Evolutionary conservation across 2,888 invertebrate species (phyloP), one percentile per base, ranked within the genome.

Genomic region (Strigamia crassipes): DNA sequence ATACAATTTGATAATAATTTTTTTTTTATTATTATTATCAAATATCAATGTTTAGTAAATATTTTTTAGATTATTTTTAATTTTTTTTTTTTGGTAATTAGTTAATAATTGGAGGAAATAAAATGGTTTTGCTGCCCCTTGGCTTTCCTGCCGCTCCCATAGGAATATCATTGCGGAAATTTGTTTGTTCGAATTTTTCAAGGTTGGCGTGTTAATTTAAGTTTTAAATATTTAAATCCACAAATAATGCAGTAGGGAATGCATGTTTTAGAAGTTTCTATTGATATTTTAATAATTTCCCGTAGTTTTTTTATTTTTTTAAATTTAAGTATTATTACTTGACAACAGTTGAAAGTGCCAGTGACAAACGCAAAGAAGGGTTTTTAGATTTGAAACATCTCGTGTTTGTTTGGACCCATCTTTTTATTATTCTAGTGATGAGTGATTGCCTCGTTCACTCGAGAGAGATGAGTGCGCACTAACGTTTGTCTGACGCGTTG

Each of bases 341-440:
- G n/a, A 51, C 51, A 51, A n/a, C 51, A 51, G 51, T 51, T 18
- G 51, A 51, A 51, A 51, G 51, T 51, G 51, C 51, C 18, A 18
- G 51, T 51, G 51, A 51, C 51, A 51, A 51, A 51, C 4, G 51
- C 51, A 51, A 51, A 51, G 51, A 51, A n/a, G 51, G 51, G 15
- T 51, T 51, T 51, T n/a, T n/a, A n/a, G 51, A 51, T 51, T 51
- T 51, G 51, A 51, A 51, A 51, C 51, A 51, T 51, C 51, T 51
- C 51, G n/a, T 51, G n/a, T 51, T 51, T 51, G 51, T 51, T 51
- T n/a, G 51, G 12, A 51, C 51, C 51, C 51, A 51, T 51, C 51
- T 51, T 51, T 51, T 51, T 51, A 51, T 51, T 51, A 51, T 51
- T 51, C 51, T n/a, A 6, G 51, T n/a, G 51, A 51, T 51, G 51